Base-by-base conservation (phyloP, 2,888 invertebrate species). In the Drosophila cracens region DNA sequence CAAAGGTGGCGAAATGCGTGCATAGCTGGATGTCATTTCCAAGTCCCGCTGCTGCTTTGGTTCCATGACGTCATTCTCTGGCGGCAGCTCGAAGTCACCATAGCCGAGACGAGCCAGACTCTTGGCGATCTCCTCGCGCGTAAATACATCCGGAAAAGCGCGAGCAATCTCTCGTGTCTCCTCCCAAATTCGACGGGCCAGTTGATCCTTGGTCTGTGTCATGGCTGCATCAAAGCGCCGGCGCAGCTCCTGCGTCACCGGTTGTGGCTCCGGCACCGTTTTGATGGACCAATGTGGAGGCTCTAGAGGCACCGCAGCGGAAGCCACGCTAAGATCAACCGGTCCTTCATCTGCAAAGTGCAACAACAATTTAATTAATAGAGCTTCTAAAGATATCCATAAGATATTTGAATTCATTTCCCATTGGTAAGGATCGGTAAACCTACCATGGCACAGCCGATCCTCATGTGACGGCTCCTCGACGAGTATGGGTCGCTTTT, bases 131-230 rank as follows among this genome's bases (percentile, higher is more conserved):
- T 92, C 92, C 68, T 92, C 92, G 18, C 92, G 87, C 1, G 92
- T 92, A 7, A 92, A 92, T 1, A 92, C 92, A 65, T 92, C 92
- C 4, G 92, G 92, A 77, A 92, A 92, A n/a, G 92, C 91, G 0
- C 90, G 89, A 0, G 92, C 92, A 13, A 92, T 92, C 34, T 92
- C 92, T 1, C 92, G 90, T 0, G 92, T 92, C 64, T 92, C 92
- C 66, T 91, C 90, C 89, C 91, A 92, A 48, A 92, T 92, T 62
- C 92, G 91, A 0, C 89, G 90, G 0, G 91, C 92, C 31, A 92
- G 67, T n/a, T 91, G 87, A 57, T 92, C 92, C 61, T 91, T 92
- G 65, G 74, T 89, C 49, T 90, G 91, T n/a, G 68, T 65, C 79
- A 83, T 82, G 53, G 81, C 80, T 1, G 74, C 76, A 46, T 81